These are phyloP conservation scores for Podarcis raffonei DNA, from an alignment of 2,113 vertebrate genomes.

Conservation along the genomic window DNA sequence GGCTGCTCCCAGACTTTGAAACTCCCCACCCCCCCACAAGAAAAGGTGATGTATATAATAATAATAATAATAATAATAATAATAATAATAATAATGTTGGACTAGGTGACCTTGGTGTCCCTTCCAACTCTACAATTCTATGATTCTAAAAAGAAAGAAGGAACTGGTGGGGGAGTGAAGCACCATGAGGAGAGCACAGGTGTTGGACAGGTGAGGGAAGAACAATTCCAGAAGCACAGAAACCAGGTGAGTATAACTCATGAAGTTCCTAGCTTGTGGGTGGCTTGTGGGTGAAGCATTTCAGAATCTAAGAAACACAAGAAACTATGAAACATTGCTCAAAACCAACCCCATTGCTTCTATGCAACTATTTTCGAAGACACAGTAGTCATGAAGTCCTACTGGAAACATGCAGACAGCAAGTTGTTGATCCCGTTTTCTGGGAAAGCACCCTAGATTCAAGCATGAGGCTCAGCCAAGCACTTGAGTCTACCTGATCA, in stretches of 20 bases:
- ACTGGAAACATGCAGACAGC: not conserved
- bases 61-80: too few relatives aligned
- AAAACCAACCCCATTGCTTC: not conserved
- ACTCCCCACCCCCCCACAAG: too few relatives aligned
- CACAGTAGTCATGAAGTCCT: too few relatives aligned
- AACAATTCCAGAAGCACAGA: not conserved
- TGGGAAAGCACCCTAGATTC: not conserved
- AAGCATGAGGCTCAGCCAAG: not conserved
- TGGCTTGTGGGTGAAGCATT: too few relatives aligned
- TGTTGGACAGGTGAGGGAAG: not conserved
- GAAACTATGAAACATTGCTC: not conserved
- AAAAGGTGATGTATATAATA: too few relatives aligned
- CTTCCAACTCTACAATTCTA: too few relatives aligned
- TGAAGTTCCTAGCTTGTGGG: not conserved
- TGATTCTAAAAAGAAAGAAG: not conserved
- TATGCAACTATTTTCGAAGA: not conserved
- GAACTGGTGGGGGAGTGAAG: not conserved
- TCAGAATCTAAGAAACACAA: not conserved
- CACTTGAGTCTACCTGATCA: not conserved
- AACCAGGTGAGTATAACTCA: not conserved
- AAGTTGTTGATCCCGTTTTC: not conserved
- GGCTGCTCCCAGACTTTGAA: too few relatives aligned
- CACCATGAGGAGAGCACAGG: not conserved
- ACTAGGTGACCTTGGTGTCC: too few relatives aligned
- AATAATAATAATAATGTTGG: too few relatives aligned